A percentile compares a stretch with the other conserved stretches of the same genome.
These are phyloP conservation scores for Nannoperca australis DNA, from an alignment of 2,797 vertebrate species.

Conservation along the genomic window DNA sequence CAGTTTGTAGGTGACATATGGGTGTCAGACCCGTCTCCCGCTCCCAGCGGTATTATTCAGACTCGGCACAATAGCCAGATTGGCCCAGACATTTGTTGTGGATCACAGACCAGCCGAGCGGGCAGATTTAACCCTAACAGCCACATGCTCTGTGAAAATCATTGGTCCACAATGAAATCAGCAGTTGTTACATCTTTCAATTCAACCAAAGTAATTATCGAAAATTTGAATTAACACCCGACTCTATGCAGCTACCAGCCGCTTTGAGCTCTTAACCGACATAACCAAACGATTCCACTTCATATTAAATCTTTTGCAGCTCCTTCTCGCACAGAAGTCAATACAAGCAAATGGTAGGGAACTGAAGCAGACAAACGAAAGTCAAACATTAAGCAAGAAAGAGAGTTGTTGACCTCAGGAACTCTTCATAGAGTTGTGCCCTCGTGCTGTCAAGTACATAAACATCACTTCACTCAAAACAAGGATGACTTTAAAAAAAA, in stretches of 20 bases:
- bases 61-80: conserved; percentile 58
- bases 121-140: conserved; percentile 54
- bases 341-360: neutral
- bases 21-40: conserved; percentile 62
- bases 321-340: neutral
- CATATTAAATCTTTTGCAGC: conserved; percentile 2
- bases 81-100: conserved; percentile 62
- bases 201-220: neutral
- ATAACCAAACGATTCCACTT: conserved; percentile 17
- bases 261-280: neutral
- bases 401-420: neutral
- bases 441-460: neutral
- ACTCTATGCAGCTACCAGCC: too few species aligned
- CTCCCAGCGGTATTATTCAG: conserved; percentile 56
- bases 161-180: conserved; percentile 17
- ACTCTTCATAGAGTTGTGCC: neutral
- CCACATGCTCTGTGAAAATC: conserved; percentile 44
- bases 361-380: neutral
- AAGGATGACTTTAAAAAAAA: neutral
- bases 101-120: conserved; percentile 62
- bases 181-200: neutral
- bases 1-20: conserved; percentile 64
- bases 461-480: conserved; percentile 14
- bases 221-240: too few species aligned
- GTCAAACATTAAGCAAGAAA: neutral